Conservation (phyloP, 2,888 invertebrate species). For the Gasteruption jaculator region DNA sequence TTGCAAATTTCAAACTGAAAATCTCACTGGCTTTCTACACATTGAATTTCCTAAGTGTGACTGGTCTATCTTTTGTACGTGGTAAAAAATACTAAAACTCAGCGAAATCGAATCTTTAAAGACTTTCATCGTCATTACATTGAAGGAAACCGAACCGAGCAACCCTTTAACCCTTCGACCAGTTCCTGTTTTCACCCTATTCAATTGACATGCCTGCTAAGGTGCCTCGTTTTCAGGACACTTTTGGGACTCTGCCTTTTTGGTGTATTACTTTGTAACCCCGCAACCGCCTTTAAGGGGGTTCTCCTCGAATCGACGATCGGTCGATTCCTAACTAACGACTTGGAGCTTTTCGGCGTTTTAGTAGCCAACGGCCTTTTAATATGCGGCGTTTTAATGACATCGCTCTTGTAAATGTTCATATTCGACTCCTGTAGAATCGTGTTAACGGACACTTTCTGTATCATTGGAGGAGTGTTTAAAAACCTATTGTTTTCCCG, state of each 20-base stretch:
- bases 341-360: constrained; percentile 56
- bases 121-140: too few species aligned
- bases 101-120: too few species aligned
- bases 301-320: constrained; percentile 57
- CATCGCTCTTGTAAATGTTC: constrained; percentile 30
- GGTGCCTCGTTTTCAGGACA: constrained; percentile 35
- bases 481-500: too few species aligned
- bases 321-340: constrained; percentile 48
- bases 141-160: too few species aligned
- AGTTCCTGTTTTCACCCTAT: too few species aligned
- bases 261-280: constrained; percentile 16
- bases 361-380: constrained; percentile 58
- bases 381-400: constrained; percentile 55
- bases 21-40: too few species aligned
- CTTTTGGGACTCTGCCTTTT: constrained; percentile 43
- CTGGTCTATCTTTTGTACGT: too few species aligned
- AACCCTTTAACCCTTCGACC: too few species aligned
- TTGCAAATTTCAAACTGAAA: too few species aligned
- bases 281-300: constrained; percentile 55
- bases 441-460: constrained; percentile 18
- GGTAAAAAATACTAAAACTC: too few species aligned
- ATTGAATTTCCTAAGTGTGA: too few species aligned
- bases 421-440: constrained; percentile 25
- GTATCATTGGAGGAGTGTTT: constrained; percentile 16
- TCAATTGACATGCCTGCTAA: constrained; percentile 32